Percentiles rank a stretch among this genome's conserved stretches.
These are phyloP conservation scores for Austrolebias charrua DNA, from an alignment of 2,797 vertebrate species.

Conservation along the genomic window DNA sequence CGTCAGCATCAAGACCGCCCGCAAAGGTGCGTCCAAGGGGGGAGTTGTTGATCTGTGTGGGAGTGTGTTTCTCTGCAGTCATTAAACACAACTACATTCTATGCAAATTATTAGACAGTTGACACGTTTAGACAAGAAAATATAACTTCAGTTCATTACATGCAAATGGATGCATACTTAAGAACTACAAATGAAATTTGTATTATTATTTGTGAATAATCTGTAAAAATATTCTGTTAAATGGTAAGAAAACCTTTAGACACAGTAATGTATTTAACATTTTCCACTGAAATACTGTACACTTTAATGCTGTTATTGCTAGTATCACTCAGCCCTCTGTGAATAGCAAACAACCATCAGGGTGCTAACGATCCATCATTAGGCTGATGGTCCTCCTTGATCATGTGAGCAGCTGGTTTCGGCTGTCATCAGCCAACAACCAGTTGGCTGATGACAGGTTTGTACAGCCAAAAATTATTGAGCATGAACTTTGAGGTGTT, in stretches of 20 bases:
- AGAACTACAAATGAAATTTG: background rate
- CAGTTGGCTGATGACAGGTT: too few relatives aligned
- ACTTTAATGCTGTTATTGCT: too few relatives aligned
- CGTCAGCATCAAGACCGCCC: conserved; percentile 93
- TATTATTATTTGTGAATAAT: background rate
- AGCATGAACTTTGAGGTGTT: too few relatives aligned
- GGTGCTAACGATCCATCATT: too few relatives aligned
- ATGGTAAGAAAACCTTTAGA: background rate
- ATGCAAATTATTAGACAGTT: too few relatives aligned
- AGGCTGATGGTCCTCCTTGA: too few relatives aligned
- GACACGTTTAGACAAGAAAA: background rate
- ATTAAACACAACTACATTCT: background rate
- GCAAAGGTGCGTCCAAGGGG: conserved; percentile 83
- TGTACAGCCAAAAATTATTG: too few relatives aligned
- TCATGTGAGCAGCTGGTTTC: too few relatives aligned
- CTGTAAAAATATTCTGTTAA: background rate
- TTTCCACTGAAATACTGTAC: too few relatives aligned
- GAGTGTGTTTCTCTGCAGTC: background rate
- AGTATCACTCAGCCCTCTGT: too few relatives aligned
- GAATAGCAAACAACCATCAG: too few relatives aligned
- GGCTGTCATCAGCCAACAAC: too few relatives aligned
- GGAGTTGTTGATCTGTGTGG: background rate
- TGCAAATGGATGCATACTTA: background rate
- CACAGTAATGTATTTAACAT: background rate
- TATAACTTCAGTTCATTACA: background rate